Base-by-base conservation (phyloP, 2,888 invertebrate genomes). In the Luffia ferchaultella region DNA sequence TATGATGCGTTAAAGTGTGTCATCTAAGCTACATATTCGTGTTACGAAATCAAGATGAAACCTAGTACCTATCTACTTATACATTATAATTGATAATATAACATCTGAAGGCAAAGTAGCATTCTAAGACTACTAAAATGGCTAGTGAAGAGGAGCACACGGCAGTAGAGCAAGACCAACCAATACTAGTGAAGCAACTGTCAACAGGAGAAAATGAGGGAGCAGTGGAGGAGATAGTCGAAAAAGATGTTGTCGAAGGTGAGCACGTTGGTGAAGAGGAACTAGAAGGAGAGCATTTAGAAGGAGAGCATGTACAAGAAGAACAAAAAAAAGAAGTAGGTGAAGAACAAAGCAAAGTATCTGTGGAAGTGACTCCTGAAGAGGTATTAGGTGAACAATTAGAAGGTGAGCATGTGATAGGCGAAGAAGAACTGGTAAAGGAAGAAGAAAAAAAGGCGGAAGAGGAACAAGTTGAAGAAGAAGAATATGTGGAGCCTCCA, bases 401-500 rank as follows among this genome's bases (percentile, higher is more conserved):
- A 2, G 60, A 60, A 55, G 48, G 52, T 18, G 52, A 49, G 18
- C 51, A 53, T 47, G 55, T 56, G 52, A 15, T 30, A 30, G 9
- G 20, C n/a, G 44, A 45, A 19, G 55, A 56, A 48, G 56, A 54
- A 40, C 58, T 59, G 50, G 56, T 61, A 53, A 58, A 63, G 45
- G 57, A 60, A 54, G 61, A 59, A 50, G 62, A 57, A 42, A 55
- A 59, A 53, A 52, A 57, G 49, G 50, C 54, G 43, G 53, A 53
- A 20, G 65, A 60, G 51, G 65, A 67, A 45, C 63, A 61, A 49
- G 54, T 55, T 16, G 64, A 68, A 20, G 76, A 71, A 56, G 73
- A 77, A 55, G 76, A 77, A 59, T 74, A 62, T 53, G 60, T 64
- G 9, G 76, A 72, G 57, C 69, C 70, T 56, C 75, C 73, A 20